Evolutionary conservation across 2,888 invertebrate species (phyloP), one percentile per base, ranked within the genome.

Genomic region (Machimus atricapillus): DNA sequence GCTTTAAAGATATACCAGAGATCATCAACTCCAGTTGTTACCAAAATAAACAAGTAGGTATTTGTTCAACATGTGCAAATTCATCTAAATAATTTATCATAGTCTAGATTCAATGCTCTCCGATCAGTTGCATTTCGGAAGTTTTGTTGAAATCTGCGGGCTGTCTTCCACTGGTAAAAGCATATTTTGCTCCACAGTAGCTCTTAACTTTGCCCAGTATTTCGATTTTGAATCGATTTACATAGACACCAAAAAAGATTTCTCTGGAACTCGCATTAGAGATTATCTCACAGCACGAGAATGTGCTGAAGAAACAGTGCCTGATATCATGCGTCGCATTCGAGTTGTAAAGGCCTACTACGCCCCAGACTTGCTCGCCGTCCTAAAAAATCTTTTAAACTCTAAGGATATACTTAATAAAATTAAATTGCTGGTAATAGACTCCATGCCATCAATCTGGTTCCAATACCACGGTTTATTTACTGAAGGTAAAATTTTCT

Each of bases 141-240:
- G 94, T 89, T 93, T 97, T n/a, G 96, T 96, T 89, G 98, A 98
- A 93, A 89, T 98, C 86, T 96, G 95, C 92, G 97, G 98, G 0
- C 91, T 94, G 79, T 94, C 96, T n/a, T 95, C 95, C 52, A 93
- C 95, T 77, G 97, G 98, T 5, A 98, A 98, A 93, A 96, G 96
- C 1, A 95, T 96, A 91, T 91, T 97, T 27, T 95, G 96, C 90
- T 93, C 95, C 87, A 95, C 95, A 88, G 90, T 97, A 81, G 93
- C 95, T 14, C 93, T 95, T 73, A 95, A 96, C 90, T 93, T 95
- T 90, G 93, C 94, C 0, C 91, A 92, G 86, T 90, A 93, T 52
- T 91, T 91, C 31, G 91, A 93, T 82, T 92, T 93, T 87, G 91
- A 93, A 85, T 94, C 95, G 14, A 93, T 95, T 19, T 97, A 95